A percentile compares a stretch with the other conserved stretches of the same genome.
Conservation (phyloP, 2,797 vertebrate species). For the Trachops cirrhosus region DNA sequence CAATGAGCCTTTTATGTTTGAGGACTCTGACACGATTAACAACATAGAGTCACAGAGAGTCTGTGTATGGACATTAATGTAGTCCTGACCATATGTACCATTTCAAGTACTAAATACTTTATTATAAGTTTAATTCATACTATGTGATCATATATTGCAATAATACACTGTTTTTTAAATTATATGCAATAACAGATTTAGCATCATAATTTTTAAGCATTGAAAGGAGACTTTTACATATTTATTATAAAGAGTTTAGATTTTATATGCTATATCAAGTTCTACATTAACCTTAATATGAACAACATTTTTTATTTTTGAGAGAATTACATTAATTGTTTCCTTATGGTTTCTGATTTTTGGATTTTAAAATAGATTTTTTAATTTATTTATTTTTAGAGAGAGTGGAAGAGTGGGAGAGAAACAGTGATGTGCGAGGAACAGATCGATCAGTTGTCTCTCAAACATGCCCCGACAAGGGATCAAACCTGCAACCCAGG, state of each 20-base stretch:
- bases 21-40: neutral
- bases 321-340: neutral
- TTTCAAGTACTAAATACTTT: neutral
- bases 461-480: too few relatives aligned
- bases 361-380: too few relatives aligned
- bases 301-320: neutral
- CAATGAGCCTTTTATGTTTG: neutral
- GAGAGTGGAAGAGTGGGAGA: too few relatives aligned
- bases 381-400: too few relatives aligned
- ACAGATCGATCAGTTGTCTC: too few relatives aligned
- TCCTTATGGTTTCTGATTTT: neutral
- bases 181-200: neutral
- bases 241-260: neutral
- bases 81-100: neutral
- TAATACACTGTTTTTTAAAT: neutral
- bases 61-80: neutral
- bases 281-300: neutral
- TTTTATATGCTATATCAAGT: neutral
- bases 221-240: neutral
- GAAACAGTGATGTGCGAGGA: too few relatives aligned
- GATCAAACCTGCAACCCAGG: too few relatives aligned
- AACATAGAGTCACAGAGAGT: neutral
- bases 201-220: neutral
- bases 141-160: neutral
- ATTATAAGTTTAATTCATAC: neutral